Base-by-base conservation (phyloP, 1,140 invertebrate species). In the Camponotus pennsylvanicus region DNA sequence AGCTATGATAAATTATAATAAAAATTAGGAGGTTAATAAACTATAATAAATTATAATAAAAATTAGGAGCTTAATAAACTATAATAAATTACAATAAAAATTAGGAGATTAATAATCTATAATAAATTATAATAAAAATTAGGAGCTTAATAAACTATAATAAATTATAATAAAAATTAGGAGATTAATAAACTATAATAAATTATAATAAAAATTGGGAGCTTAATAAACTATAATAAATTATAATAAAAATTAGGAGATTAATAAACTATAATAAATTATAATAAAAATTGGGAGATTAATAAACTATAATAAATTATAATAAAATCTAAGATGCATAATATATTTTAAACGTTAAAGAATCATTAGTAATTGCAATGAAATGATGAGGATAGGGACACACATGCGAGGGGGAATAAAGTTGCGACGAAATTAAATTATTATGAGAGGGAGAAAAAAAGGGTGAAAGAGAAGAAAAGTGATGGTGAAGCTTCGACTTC, bases 371-470 rank as follows among this genome's bases (percentile, higher is more conserved):
- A 79, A 79, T 67, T 15, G 32, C 21, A 40, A 64, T 64, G 13
- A 69, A 27, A 79, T 9, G n/a, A 73, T 40, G 37, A 59, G 57
- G 40, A 4, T 21, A 37, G 27, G 11, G n/a, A 40, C 45, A 15
- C 3, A 49, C 13, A 3, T 13, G 45, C 45, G 45, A 11, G 9
- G 21, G 76, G 27, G n/a, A 69, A 73, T 82, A 61, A 59, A 73
- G 45, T 73, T 71, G 27, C 67, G 45, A 45, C 7, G 40, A 71
- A 82, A 71, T 71, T 57, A 71, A 73, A 71, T 7, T n/a, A 59
- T 71, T 45, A 61, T 27, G n/a, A 59, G 32, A 49, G n/a, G 61
- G n/a, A 52, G 9, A 45, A 7, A 45, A 45, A 45, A 9, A 45
- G 11, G 8, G 9, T 7, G 42, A 11, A 2, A 2, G 42, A 45